phyloP scores from a whole-genome alignment of 2,888 invertebrate species.

The Norana najaformis region DNA sequence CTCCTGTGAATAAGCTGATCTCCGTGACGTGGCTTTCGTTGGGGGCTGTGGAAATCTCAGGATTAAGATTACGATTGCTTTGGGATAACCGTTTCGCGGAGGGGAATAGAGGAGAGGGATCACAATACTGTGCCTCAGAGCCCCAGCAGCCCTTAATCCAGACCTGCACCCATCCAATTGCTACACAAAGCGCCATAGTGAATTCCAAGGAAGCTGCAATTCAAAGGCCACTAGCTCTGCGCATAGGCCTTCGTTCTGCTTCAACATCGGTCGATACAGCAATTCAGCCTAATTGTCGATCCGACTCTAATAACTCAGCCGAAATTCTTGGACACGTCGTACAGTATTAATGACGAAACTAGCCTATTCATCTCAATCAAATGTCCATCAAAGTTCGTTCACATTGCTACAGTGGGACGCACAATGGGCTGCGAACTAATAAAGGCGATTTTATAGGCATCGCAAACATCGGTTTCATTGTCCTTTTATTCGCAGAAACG shows the following conservation, averaged over 20 bases:
- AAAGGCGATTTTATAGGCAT: neutral
- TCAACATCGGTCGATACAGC: too few species aligned
- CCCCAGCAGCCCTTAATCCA: too few species aligned
- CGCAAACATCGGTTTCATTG: neutral
- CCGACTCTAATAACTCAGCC: neutral
- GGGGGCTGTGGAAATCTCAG: too few species aligned
- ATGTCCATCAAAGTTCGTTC: too few species aligned
- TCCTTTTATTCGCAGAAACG: neutral
- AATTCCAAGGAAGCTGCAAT: neutral
- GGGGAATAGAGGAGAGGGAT: too few species aligned
- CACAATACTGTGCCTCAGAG: too few species aligned
- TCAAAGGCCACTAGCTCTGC: neutral
- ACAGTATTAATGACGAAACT: neutral
- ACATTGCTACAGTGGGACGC: neutral
- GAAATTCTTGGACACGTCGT: neutral
- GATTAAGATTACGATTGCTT: too few species aligned
- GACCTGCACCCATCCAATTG: too few species aligned
- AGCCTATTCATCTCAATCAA: neutral
- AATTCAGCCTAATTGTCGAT: neutral
- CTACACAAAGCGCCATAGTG: neutral
- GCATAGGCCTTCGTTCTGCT: neutral
- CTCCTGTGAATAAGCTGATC: too few species aligned
- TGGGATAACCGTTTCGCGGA: too few species aligned
- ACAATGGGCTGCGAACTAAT: neutral
- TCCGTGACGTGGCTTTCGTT: too few species aligned